A percentile compares a stretch with the other conserved stretches of the same genome.
These are phyloP conservation scores for Calidris pygmaea DNA, from an alignment of 2,113 vertebrate species.

Conservation along the genomic window DNA sequence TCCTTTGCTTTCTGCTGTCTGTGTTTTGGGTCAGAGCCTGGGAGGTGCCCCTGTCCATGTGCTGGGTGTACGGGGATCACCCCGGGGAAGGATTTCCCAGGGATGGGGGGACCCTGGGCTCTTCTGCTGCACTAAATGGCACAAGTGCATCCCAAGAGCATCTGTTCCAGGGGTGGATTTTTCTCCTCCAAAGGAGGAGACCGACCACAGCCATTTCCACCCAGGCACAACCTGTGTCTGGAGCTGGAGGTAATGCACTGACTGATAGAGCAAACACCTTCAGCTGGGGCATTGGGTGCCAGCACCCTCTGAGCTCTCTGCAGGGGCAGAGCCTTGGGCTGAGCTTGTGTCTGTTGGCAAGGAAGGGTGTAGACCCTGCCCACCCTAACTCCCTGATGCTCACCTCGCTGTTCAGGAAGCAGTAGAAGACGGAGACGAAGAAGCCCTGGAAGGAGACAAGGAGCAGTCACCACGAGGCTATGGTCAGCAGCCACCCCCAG, in stretches of 20 bases:
- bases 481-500: background rate
- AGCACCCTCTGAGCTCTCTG: background rate
- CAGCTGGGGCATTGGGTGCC: background rate
- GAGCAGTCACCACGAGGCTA: background rate
- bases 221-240: background rate
- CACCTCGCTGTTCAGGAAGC: slow-evolving; percentile 93
- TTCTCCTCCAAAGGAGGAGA: background rate
- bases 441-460: slow-evolving; percentile 82
- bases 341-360: background rate
- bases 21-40: background rate
- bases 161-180: background rate
- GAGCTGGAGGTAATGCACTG: background rate
- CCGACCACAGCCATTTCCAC: background rate
- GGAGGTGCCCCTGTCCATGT: background rate
- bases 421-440: slow-evolving; percentile 93
- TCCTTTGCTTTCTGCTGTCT: background rate
- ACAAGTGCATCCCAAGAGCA: background rate
- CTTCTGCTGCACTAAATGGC: background rate
- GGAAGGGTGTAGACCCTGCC: background rate
- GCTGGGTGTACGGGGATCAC: background rate
- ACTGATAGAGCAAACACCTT: background rate
- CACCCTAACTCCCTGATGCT: slow-evolving; percentile 13
- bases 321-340: accelerated
- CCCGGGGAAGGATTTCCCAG: background rate
- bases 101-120: background rate